Evolutionary conservation across 2,113 vertebrate genomes (phyloP), one percentile per base, ranked within the genome.

Genomic region (Trogon surrucura): DNA sequence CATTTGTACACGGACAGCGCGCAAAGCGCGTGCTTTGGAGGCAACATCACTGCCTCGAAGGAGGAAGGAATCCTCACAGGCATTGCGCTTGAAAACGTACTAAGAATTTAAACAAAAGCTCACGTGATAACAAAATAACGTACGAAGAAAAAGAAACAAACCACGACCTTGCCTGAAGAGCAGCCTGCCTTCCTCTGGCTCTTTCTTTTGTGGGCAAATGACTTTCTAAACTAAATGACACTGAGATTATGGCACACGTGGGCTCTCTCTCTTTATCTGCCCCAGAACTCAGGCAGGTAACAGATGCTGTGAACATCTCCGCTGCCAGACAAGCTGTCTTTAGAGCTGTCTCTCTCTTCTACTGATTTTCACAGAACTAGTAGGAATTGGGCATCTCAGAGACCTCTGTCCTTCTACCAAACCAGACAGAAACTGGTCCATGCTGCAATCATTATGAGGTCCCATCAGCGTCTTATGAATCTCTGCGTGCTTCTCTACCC

Each of bases 1-100:
- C 4, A 8, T 65, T 32, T 45, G 32, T 16, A 36, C 0, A 1
- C 2, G 22, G 48, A 58, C 36, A 14, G 14, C 2, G 16, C 1
- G 1, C n/a, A 75, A 71, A 53, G 26, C 4, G n/a, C 15, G 5
- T 16, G 9, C 10, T 73, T 54, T 30, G 38, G n/a, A 78, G 58
- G 60, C 12, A 64, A 23, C 22, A 13, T 2, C 36, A 41, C 36
- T 18, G 22, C n/a, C 45, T n/a, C 51, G 25, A 48, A 6, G 10
- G 51, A 56, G 16, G 13, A 16, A 16, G 10, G 30, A 51, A 85
- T 19, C 57, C 60, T 74, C 16, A 29, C 36, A 16, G 2, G 29
- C 38, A 18, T 7, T 23, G 53, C 1, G 2, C 60, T 36, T 17
- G 25, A 34, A 22, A 57, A 36, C 16, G 8, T 32, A 36, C 44